Percentiles rank a stretch among this genome's conserved stretches.
Evolutionary conservation across 92 coral and sea anemone genomes (phyloP).

Genomic region (Porites divaricata): DNA sequence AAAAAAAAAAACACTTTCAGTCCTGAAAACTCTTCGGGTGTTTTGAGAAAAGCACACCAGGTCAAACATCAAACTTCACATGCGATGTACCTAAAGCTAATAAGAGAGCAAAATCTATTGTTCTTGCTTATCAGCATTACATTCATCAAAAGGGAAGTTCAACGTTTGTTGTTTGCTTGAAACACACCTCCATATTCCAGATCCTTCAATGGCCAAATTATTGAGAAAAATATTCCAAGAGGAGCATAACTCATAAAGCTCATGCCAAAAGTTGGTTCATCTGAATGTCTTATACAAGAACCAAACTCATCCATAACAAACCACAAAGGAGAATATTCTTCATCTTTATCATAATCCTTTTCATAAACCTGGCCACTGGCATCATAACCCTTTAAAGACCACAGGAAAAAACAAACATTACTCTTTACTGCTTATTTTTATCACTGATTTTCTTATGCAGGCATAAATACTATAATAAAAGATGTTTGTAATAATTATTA

Average conservation of each 20-base stretch:
- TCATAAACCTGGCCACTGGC: slow-evolving; percentile 3
- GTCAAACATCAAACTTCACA: too few relatives aligned
- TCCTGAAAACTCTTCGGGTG: too few relatives aligned
- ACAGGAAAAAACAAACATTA: not conserved
- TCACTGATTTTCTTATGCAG: too few relatives aligned
- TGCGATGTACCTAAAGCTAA: too few relatives aligned
- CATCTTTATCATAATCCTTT: slow-evolving; percentile 26
- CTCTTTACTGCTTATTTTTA: too few relatives aligned
- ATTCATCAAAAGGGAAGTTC: too few relatives aligned
- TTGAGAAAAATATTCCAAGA: slow-evolving; percentile 67
- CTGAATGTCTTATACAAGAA: slow-evolving; percentile 86
- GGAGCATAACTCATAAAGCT: slow-evolving; percentile 74
- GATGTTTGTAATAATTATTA: too few relatives aligned
- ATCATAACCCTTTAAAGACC: not conserved
- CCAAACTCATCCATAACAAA: slow-evolving; percentile 97
- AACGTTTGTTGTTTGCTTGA: not conserved
- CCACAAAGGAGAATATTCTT: slow-evolving; percentile 81
- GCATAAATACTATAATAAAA: too few relatives aligned
- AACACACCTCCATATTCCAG: slow-evolving; percentile 85
- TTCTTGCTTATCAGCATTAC: too few relatives aligned
- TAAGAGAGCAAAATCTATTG: too few relatives aligned
- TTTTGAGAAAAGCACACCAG: too few relatives aligned
- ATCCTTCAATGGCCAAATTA: slow-evolving; percentile 85
- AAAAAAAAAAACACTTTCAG: too few relatives aligned
- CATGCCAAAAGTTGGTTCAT: slow-evolving; percentile 69